Conservation (phyloP, 2,113 vertebrate species). For the Merops nubicus region DNA sequence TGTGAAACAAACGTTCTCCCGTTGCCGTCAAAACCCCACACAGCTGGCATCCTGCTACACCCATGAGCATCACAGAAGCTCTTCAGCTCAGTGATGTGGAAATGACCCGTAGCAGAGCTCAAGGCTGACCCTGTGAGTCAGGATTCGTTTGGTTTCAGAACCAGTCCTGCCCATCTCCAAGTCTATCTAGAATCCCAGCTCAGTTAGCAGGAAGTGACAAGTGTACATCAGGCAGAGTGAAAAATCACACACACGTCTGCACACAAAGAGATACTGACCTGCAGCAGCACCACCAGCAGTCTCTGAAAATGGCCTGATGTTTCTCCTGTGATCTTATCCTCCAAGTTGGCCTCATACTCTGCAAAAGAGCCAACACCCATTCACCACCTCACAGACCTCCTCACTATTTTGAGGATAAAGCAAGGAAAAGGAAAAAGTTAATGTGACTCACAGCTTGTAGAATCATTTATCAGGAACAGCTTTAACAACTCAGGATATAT, state of each 20-base stretch:
- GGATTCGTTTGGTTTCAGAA: background rate
- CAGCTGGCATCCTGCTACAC: background rate
- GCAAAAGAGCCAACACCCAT: constrained; percentile 38
- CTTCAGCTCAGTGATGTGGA: background rate
- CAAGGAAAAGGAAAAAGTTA: background rate
- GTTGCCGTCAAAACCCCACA: rapidly evolving
- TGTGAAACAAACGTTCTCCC: background rate
- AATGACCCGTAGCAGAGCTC: background rate
- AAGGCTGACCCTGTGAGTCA: background rate
- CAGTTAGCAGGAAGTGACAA: rapidly evolving
- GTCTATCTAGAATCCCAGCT: background rate
- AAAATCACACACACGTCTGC: background rate
- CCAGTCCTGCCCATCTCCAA: background rate
- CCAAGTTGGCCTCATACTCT: constrained; percentile 88
- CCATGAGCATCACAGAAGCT: background rate
- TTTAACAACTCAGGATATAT: background rate
- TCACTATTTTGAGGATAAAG: background rate
- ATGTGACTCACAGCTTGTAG: background rate
- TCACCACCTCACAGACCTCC: background rate
- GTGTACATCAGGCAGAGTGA: no score
- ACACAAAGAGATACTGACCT: constrained; percentile 75
- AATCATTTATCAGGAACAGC: background rate
- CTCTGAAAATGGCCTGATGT: constrained; percentile 91
- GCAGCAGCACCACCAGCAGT: constrained; percentile 90
- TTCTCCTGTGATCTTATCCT: constrained; percentile 89